phyloP scores from a whole-genome alignment of 2,888 invertebrate species.

The Bedellia somnulentella region DNA sequence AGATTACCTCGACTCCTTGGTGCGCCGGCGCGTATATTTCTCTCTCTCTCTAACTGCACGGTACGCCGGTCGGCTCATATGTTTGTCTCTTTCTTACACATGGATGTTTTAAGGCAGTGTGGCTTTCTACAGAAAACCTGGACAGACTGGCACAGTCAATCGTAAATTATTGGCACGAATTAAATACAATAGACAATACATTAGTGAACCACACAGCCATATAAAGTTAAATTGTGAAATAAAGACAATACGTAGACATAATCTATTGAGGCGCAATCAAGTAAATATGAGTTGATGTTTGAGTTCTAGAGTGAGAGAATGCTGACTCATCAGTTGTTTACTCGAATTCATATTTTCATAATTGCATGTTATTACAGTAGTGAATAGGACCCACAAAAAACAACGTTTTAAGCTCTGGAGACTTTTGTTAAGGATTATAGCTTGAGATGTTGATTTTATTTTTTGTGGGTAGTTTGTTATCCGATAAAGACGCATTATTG shows the following conservation, averaged over 20 bases:
- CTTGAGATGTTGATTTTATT: too few species aligned
- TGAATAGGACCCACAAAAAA: too few species aligned
- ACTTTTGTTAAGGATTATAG: too few species aligned
- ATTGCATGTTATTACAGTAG: too few species aligned
- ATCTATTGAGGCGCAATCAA: too few species aligned
- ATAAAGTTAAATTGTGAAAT: too few species aligned
- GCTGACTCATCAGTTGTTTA: too few species aligned
- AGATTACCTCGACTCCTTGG: constrained; percentile 50
- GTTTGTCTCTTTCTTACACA: constrained; percentile 36
- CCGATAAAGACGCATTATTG: constrained; percentile 14
- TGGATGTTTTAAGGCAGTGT: constrained; percentile 48
- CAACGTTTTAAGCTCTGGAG: too few species aligned
- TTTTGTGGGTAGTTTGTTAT: constrained; percentile 11
- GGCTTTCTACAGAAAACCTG: constrained; percentile 48
- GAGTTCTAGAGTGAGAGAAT: too few species aligned
- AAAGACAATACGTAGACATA: too few species aligned
- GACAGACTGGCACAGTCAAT: constrained; percentile 46
- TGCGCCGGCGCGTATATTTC: constrained; percentile 30
- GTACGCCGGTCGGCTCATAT: constrained; percentile 27
- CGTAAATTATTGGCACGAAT: constrained; percentile 35
- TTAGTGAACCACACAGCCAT: constrained; percentile 38
- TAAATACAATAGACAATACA: constrained; percentile 13
- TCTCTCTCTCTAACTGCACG: constrained; percentile 36
- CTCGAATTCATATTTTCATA: too few species aligned
- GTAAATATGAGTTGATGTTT: too few species aligned